Conservation (phyloP, 2,888 invertebrate species). For the Mycalesis mineus region DNA sequence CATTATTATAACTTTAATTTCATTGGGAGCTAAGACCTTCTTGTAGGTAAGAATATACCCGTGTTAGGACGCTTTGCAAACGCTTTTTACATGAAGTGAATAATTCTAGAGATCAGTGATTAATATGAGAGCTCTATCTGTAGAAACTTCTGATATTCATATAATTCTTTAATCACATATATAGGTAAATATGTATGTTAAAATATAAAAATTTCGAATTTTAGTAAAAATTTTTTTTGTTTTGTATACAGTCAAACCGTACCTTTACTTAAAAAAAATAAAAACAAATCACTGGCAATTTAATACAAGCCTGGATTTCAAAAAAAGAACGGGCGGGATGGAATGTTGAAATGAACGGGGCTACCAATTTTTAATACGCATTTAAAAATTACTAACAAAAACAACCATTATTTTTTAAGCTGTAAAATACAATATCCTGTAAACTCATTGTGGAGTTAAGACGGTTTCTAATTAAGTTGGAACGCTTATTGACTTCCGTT, state of each 20-base stretch:
- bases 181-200: too few species aligned
- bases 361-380: constrained; percentile 69
- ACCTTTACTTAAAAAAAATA: constrained; percentile 42
- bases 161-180: background rate
- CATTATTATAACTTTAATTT: too few species aligned
- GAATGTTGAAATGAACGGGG: constrained; percentile 67
- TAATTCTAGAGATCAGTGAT: too few species aligned
- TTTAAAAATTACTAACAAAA: constrained; percentile 37
- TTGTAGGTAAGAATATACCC: too few species aligned
- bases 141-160: too few species aligned
- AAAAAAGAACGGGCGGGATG: constrained; percentile 58
- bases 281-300: constrained; percentile 65
- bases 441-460: constrained; percentile 23
- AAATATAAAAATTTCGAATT: background rate
- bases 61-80: too few species aligned
- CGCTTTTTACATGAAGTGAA: too few species aligned
- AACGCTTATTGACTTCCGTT: constrained; percentile 41
- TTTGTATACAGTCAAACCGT: background rate
- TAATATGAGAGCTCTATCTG: too few species aligned
- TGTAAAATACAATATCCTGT: constrained; percentile 43
- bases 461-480: constrained; percentile 29
- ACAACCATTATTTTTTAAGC: constrained; percentile 40
- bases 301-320: constrained; percentile 64
- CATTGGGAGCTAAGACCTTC: too few species aligned
- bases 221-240: background rate